Evolutionary conservation across 2,888 invertebrate genomes (phyloP), one percentile per base, ranked within the genome.

Genomic region (Stegana nigrithorax): DNA sequence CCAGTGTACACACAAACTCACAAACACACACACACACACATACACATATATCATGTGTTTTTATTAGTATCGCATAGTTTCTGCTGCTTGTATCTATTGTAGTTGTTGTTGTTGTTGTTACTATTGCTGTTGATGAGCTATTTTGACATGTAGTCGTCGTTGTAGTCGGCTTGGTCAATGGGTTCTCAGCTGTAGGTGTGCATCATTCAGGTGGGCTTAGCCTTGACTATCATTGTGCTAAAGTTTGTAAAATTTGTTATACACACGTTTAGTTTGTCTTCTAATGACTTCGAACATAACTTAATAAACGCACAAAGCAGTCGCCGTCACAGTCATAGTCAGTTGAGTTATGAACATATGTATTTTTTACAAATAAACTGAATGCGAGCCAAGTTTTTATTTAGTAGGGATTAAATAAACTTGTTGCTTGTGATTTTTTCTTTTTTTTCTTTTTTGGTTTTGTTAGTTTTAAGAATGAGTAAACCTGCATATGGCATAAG

Each of bases 111-210:
- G n/a, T n/a, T n/a, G n/a, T n/a, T n/a, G n/a, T n/a, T n/a, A n/a
- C n/a, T n/a, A n/a, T 27, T 53, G 64, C 62, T 25, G 42, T 14
- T 63, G 63, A 62, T 64, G 61, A 62, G 59, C 12, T 65, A 57
- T 66, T 66, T 62, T 62, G 62, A 66, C 59, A 64, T 57, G 21
- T 27, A 21, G 27, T n/a, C n/a, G n/a, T n/a, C n/a, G n/a, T n/a
- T n/a, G n/a, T n/a, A n/a, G n/a, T n/a, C n/a, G n/a, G n/a, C n/a
- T n/a, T n/a, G n/a, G n/a, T n/a, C n/a, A n/a, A n/a, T n/a, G n/a
- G n/a, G n/a, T n/a, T n/a, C n/a, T n/a, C n/a, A 42, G 25, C 42
- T 26, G 56, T 42, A 57, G 42, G 56, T 42, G 56, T 42, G 8
- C 14, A 8, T 8, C 21, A 47, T 47, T 47, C n/a, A 47, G n/a